Conservation (phyloP, 2,113 vertebrate species). For the Gambusia affinis region DNA sequence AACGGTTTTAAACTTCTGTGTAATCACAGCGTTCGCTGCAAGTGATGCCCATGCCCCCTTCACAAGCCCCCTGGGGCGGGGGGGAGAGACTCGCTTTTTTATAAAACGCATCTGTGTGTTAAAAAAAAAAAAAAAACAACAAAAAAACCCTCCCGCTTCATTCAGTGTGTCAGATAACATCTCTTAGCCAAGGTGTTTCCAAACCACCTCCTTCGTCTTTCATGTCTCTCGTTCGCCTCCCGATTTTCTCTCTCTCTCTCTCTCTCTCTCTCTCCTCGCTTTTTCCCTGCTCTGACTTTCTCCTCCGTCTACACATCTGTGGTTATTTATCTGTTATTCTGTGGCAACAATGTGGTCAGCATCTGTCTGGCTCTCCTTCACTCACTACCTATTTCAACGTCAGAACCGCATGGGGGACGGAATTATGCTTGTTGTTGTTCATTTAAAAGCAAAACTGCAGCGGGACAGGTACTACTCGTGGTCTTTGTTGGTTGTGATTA, state of each 20-base stretch:
- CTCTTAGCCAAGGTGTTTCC: constrained; percentile 32
- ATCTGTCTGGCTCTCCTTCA: constrained; percentile 76
- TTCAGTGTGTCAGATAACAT: constrained; percentile 62
- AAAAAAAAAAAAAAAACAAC: no score
- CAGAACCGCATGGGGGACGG: constrained; percentile 41
- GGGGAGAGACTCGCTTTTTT: neutral
- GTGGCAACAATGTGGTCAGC: constrained; percentile 73
- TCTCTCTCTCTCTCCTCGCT: constrained; percentile 16
- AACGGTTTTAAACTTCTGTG: constrained; percentile 18
- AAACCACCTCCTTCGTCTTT: constrained; percentile 49
- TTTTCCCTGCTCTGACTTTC: constrained; percentile 24
- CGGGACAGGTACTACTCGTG: neutral
- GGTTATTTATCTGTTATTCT: constrained; percentile 76
- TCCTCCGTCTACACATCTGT: constrained; percentile 70
- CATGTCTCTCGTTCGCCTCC: constrained; percentile 30
- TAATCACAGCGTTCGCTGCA: constrained; percentile 8
- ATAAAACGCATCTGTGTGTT: constrained; percentile 15
- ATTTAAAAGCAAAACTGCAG: neutral
- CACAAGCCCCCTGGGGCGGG: neutral
- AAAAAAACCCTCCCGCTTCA: constrained; percentile 15
- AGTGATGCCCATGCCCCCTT: constrained; percentile 17
- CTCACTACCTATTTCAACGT: constrained; percentile 55
- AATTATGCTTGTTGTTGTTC: constrained; percentile 17
- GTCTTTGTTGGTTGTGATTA: constrained; percentile 20
- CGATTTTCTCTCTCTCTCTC: neutral